A percentile compares a stretch with the other conserved stretches of the same genome.
These are phyloP conservation scores for Brenthis daphne DNA, from an alignment of 2,888 invertebrate species.

Conservation along the genomic window DNA sequence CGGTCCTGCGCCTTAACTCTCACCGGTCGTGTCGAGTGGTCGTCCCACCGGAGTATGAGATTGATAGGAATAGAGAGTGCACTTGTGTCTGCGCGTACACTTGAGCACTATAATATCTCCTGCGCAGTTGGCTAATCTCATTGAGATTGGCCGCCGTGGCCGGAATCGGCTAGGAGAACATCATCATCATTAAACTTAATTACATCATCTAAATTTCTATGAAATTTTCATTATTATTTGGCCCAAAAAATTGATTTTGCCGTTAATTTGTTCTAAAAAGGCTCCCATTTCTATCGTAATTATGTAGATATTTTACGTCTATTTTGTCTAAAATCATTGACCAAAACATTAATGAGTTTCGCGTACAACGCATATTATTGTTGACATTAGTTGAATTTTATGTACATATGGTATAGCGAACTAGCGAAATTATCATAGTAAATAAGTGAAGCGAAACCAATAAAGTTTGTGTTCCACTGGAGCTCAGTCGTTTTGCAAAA, in stretches of 20 bases:
- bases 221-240: constrained; percentile 1
- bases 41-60: too few relatives aligned
- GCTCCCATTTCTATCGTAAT: neutral
- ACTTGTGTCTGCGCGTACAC: too few relatives aligned
- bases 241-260: neutral
- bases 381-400: constrained; percentile 17
- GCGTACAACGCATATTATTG: neutral
- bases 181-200: too few relatives aligned
- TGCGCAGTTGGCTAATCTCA: too few relatives aligned
- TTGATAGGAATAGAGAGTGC: too few relatives aligned
- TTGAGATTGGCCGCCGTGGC: too few relatives aligned
- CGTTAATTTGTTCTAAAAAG: neutral
- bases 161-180: too few relatives aligned
- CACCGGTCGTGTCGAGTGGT: too few relatives aligned
- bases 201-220: too few relatives aligned
- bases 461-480: constrained; percentile 6
- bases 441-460: neutral
- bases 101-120: too few relatives aligned
- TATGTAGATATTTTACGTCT: neutral
- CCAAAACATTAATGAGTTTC: constrained; percentile 7
- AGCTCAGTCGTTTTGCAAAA: constrained; percentile 1
- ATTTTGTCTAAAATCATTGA: constrained; percentile 6
- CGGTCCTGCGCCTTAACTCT: too few relatives aligned
- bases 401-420: neutral
- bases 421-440: constrained; percentile 1